Base-by-base conservation (phyloP, 2,113 vertebrate genomes). In the Cettia cetti region DNA sequence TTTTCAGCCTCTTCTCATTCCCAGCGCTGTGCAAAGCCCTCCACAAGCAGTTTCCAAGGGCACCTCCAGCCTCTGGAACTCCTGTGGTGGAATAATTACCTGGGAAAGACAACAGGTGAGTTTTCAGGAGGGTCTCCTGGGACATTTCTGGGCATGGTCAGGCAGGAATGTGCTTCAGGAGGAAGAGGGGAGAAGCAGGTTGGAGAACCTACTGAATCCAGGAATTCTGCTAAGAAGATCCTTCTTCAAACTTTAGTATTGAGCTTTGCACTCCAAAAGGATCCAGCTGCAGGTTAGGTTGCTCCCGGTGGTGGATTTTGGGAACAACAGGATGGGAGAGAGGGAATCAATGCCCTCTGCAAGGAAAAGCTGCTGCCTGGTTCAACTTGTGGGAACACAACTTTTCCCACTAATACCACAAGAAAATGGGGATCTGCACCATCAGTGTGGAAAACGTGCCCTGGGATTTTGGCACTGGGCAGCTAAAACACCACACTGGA, bases 321-420 rank as follows among this genome's bases (percentile, higher is more conserved):
- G 68, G 71, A 94, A 86, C 24, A 69, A 30, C 42, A 88, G 39
- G 27, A 30, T 11, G 37, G n/a, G 53, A 68, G 52, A 59, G 40
- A 45, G 16, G 13, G 13, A 44, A 42, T 28, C 49, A 15, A 6
- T 15, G 19, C 12, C 12, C 22, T 52, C 27, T 23, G 70, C 44
- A 45, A 69, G 31, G 54, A 53, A 53, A 70, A 65, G 37, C 17
- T 82, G n/a, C 28, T 77, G 28, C 10, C 20, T 49, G 37, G 5
- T 72, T 60, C 37, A 27, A 5, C 31, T 53, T 42, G 10, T 16
- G 6, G 28, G 56, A 53, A 30, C 17, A 9, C 0, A 1, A n/a
- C 44, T 89, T 86, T n/a, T n/a, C 54, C 50, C 21, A 33, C 15
- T 74, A 22, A 23, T 1, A 2, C 42, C 31, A 72, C 24, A 5